Evolutionary conservation across 2,113 vertebrate species (phyloP), one percentile per base, ranked within the genome.

Genomic region (Hippocampus comes): DNA sequence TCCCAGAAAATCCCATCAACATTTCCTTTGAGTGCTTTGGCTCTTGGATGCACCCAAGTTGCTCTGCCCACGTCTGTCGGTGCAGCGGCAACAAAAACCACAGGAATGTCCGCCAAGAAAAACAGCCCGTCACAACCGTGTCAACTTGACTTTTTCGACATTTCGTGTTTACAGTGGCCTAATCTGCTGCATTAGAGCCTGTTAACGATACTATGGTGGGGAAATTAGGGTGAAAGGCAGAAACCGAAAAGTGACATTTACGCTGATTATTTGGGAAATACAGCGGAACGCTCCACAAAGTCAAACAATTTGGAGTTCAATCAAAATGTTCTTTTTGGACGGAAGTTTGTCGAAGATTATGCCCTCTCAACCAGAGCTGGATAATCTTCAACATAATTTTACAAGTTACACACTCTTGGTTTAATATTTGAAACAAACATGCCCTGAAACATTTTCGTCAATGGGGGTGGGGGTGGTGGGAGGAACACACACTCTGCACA

Each of bases 21-120:
- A 46, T 43, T 66, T 66, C n/a, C 42, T 46, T 23, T n/a, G 42
- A 66, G 1, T 17, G 11, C 63, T 66, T 66, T 25, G 63, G 41
- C 63, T 66, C 63, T 66, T 46, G 63, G 63, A 65, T 46, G 63
- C 63, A 46, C 63, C 63, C 63, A 14, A 60, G 34, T 43, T 21
- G 12, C 63, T 23, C 63, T 46, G 42, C 63, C 41, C 63, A 65
- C 63, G 63, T 65, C 63, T 65, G 63, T 43, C 63, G 20, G 38
- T 25, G 42, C 63, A 25, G 41, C 42, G 57, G 63, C 63, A 27
- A 48, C 12, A 43, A 66, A 66, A 66, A 46, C 42, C 63, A 25
- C 63, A 66, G 43, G 17, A 46, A 65, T n/a, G 41, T 15, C 41
- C 5, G 63, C 63, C 41, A 46, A 66, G 63, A 25, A 66, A 66